A percentile compares a stretch with the other conserved stretches of the same genome.
Conservation (phyloP, 2,888 invertebrate genomes). For the Abscondita cerata region DNA sequence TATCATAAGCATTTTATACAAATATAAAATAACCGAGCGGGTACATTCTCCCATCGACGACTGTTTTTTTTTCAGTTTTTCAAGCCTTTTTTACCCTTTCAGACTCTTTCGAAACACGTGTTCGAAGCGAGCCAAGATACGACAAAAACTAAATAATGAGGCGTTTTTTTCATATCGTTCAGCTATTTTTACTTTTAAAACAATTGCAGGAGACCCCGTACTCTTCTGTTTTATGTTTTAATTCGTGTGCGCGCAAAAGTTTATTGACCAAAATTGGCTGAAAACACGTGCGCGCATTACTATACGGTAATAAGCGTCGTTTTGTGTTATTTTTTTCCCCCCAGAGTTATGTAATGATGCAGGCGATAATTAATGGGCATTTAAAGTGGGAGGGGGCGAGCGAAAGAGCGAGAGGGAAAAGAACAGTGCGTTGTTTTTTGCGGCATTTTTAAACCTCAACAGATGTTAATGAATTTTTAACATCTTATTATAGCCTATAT, state of each 20-base stretch:
- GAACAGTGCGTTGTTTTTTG: slow-evolving; percentile 27
- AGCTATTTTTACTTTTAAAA: slow-evolving; percentile 35
- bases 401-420: slow-evolving; percentile 7
- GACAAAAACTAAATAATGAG: slow-evolving; percentile 38
- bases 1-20: slow-evolving; percentile 36
- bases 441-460: slow-evolving; percentile 34
- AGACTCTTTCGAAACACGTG: slow-evolving; percentile 38
- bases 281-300: background rate
- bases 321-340: too few relatives aligned
- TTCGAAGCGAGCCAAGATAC: slow-evolving; percentile 42
- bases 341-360: too few relatives aligned
- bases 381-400: too few relatives aligned
- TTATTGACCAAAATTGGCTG: background rate
- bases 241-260: background rate
- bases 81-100: slow-evolving; percentile 29
- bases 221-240: background rate
- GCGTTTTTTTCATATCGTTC: slow-evolving; percentile 28
- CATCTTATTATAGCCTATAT: slow-evolving; percentile 32
- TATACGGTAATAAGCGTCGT: background rate
- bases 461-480: slow-evolving; percentile 35
- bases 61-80: slow-evolving; percentile 28
- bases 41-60: slow-evolving; percentile 27
- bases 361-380: too few relatives aligned
- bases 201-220: slow-evolving; percentile 31
- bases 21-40: slow-evolving; percentile 35